phyloP scores from a whole-genome alignment of 2,888 invertebrate genomes.

The Suillia variegata region DNA sequence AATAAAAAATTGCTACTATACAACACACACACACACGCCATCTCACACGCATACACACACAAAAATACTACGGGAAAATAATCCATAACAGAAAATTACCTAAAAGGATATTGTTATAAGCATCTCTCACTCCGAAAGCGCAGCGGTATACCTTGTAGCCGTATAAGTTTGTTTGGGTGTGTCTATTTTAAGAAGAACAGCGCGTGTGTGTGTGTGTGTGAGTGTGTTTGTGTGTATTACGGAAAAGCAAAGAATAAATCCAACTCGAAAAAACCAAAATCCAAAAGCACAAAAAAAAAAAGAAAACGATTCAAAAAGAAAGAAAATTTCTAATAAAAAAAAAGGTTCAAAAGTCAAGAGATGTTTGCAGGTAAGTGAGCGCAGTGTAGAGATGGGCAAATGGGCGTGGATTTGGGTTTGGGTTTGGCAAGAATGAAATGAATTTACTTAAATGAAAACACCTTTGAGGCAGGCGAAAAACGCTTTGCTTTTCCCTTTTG shows the following conservation, averaged over 20 bases:
- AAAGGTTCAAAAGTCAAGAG: neutral
- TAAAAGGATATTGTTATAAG: conserved; percentile 51
- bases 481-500: too few relatives aligned
- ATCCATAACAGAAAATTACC: conserved; percentile 52
- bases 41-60: neutral
- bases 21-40: conserved; percentile 1
- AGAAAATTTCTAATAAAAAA: neutral
- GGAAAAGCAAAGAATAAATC: conserved; percentile 40
- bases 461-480: neutral
- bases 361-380: neutral
- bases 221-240: neutral
- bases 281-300: neutral
- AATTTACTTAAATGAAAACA: conserved; percentile 8
- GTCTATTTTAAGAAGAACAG: neutral
- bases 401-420: too few relatives aligned
- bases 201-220: conserved; percentile 6
- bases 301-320: too few relatives aligned
- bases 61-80: conserved; percentile 42
- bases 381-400: neutral
- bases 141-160: too few relatives aligned
- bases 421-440: neutral
- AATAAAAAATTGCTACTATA: neutral
- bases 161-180: neutral
- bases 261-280: conserved; percentile 9
- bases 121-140: conserved; percentile 27